Evolutionary conservation across 2,888 invertebrate species (phyloP).

Genomic region (Tineola bisselliella): DNA sequence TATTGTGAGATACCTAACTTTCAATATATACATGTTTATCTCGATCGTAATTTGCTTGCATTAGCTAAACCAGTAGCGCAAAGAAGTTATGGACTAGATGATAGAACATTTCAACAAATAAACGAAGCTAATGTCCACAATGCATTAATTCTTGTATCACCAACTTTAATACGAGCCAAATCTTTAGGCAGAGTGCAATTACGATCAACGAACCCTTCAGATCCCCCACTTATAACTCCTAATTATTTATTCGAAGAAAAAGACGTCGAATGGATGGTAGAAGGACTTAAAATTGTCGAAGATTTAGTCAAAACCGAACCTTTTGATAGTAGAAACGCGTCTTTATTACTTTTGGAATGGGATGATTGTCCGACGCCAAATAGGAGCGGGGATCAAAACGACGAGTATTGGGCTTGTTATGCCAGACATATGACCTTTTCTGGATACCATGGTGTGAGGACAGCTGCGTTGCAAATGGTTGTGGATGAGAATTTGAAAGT

Average conservation of each 20-base stretch:
- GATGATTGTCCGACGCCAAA: not conserved
- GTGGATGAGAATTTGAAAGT: slow-evolving; percentile 34
- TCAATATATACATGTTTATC: slow-evolving; percentile 8
- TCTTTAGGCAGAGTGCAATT: slow-evolving; percentile 1
- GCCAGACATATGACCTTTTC: slow-evolving; percentile 28
- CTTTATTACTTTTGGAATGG: not conserved
- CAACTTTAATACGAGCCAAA: slow-evolving; percentile 13
- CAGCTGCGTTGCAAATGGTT: slow-evolving; percentile 32
- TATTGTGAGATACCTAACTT: slow-evolving; percentile 4
- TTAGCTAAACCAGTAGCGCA: not conserved
- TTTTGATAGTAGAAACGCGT: not conserved
- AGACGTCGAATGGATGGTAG: slow-evolving; percentile 1
- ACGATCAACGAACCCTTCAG: not conserved
- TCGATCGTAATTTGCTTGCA: slow-evolving; percentile 9
- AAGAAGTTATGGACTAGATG: not conserved
- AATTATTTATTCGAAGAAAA: slow-evolving; percentile 4
- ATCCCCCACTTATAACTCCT: not conserved
- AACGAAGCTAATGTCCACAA: slow-evolving; percentile 4
- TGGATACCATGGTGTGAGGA: slow-evolving; percentile 37
- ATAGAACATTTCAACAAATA: slow-evolving; percentile 2
- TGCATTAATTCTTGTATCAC: not conserved
- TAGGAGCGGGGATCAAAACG: not conserved
- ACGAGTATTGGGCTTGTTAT: slow-evolving; percentile 14
- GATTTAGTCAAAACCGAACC: slow-evolving; percentile 22
- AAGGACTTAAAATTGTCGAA: slow-evolving; percentile 1